A percentile compares a stretch with the other conserved stretches of the same genome.
Evolutionary conservation across 2,888 invertebrate species (phyloP).

Genomic region (Fragum whitleyi): DNA sequence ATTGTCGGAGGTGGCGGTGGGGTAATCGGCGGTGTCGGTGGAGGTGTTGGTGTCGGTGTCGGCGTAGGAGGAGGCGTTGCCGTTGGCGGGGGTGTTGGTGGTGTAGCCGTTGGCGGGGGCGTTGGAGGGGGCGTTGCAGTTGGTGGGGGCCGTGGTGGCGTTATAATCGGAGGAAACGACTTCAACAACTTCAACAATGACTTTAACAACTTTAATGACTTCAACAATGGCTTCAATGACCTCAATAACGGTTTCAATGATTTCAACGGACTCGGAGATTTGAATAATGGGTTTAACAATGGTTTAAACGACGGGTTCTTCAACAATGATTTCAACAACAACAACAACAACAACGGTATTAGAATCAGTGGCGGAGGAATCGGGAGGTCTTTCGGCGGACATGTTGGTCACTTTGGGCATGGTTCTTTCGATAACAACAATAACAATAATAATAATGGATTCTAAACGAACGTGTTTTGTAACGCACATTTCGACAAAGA

Average conservation of each 20-base stretch:
- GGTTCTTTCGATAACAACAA: not conserved
- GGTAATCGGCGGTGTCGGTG: not conserved
- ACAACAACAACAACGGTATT: not conserved
- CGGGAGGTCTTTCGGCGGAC: not conserved
- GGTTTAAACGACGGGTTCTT: slow-evolving; percentile 17
- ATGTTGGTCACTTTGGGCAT: not conserved
- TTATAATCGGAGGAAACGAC: not conserved
- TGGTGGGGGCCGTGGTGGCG: not conserved
- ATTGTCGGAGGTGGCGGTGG: not conserved
- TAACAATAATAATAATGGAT: not conserved
- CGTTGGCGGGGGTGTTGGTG: not conserved
- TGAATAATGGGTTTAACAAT: slow-evolving; percentile 35
- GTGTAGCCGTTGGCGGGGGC: not conserved
- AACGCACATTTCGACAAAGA: not conserved
- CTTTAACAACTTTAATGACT: slow-evolving; percentile 8
- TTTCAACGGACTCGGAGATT: not conserved
- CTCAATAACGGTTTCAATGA: slow-evolving; percentile 21
- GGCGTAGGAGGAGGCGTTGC: not conserved
- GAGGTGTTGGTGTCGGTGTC: not conserved
- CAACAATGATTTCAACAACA: slow-evolving; percentile 23
- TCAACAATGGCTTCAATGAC: slow-evolving; percentile 32
- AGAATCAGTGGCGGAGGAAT: not conserved
- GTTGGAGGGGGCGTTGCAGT: not conserved
- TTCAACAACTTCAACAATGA: slow-evolving; percentile 30
- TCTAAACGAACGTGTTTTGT: not conserved